These are phyloP conservation scores for Takifugu bimaculatus DNA, from an alignment of 2,113 vertebrate species.

Conservation along the genomic window DNA sequence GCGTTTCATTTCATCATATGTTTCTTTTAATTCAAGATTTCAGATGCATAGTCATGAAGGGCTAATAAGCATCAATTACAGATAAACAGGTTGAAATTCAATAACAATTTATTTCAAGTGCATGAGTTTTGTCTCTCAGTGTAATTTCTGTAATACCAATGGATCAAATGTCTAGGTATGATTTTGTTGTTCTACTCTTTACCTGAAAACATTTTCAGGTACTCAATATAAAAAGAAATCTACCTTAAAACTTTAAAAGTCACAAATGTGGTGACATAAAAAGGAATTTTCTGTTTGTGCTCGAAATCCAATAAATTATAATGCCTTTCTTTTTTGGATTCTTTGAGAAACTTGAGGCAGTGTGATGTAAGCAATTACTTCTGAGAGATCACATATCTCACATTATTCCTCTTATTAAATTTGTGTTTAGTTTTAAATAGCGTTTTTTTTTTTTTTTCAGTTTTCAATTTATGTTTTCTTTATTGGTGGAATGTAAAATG, in stretches of 20 bases:
- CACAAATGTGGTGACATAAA: slow-evolving; percentile 9
- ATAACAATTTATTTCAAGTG: slow-evolving; percentile 22
- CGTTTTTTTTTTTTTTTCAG: too few species aligned
- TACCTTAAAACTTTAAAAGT: slow-evolving; percentile 21
- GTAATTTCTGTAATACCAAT: slow-evolving; percentile 8
- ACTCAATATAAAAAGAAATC: slow-evolving; percentile 12
- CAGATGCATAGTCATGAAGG: slow-evolving; percentile 72
- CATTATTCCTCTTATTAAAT: too few species aligned
- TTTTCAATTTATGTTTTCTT: too few species aligned
- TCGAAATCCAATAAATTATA: slow-evolving; percentile 26
- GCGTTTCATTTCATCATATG: slow-evolving; percentile 63
- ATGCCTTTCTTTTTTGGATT: slow-evolving; percentile 11
- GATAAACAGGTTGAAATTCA: slow-evolving; percentile 62
- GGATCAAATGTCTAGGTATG: slow-evolving; percentile 13
- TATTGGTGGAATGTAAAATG: slow-evolving; percentile 73
- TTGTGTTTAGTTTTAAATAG: too few species aligned
- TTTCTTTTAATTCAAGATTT: slow-evolving; percentile 61
- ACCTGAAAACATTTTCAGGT: not conserved
- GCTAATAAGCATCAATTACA: slow-evolving; percentile 64
- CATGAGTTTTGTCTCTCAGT: slow-evolving; percentile 6
- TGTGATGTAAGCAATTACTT: slow-evolving; percentile 6
- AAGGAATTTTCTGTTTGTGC: slow-evolving; percentile 33
- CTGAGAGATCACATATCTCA: not conserved
- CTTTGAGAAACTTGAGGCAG: slow-evolving; percentile 18
- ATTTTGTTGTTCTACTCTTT: not conserved